These are phyloP conservation scores for Erythrocercus mccallii DNA, from an alignment of 2,113 vertebrate genomes.

Conservation along the genomic window DNA sequence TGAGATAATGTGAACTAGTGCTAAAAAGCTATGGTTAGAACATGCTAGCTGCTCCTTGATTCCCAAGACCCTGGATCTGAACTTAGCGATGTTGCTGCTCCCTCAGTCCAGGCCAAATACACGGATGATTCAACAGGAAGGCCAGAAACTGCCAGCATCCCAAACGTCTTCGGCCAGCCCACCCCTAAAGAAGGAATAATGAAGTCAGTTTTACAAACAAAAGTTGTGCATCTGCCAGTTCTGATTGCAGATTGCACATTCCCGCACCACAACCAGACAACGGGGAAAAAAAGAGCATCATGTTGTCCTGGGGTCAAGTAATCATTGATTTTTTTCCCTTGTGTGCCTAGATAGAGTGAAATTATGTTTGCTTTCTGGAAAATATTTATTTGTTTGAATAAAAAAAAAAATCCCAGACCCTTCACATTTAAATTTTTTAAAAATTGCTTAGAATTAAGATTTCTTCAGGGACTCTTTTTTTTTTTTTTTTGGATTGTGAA, in stretches of 20 bases:
- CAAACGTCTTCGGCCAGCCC: background rate
- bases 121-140: conserved; percentile 36
- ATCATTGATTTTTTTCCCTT: conserved; percentile 6
- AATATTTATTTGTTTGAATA: background rate
- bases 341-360: background rate
- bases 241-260: conserved; percentile 23
- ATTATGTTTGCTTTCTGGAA: background rate
- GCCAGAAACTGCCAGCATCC: conserved; percentile 12
- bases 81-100: background rate
- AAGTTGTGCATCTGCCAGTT: conserved; percentile 45
- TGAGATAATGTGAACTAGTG: background rate
- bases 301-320: conserved; percentile 6
- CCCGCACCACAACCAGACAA: conserved; percentile 23
- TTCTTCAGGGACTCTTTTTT: background rate
- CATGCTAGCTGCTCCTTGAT: background rate
- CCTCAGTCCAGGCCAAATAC: background rate
- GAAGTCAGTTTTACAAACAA: conserved; percentile 53
- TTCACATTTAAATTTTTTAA: background rate
- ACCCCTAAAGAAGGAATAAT: conserved; percentile 34
- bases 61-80: background rate
- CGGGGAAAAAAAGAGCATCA: background rate
- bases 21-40: background rate
- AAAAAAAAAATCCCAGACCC: background rate
- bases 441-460: background rate
- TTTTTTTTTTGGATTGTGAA: background rate